phyloP scores from a whole-genome alignment of 2,797 vertebrate species.

The Ceryle rudis region DNA sequence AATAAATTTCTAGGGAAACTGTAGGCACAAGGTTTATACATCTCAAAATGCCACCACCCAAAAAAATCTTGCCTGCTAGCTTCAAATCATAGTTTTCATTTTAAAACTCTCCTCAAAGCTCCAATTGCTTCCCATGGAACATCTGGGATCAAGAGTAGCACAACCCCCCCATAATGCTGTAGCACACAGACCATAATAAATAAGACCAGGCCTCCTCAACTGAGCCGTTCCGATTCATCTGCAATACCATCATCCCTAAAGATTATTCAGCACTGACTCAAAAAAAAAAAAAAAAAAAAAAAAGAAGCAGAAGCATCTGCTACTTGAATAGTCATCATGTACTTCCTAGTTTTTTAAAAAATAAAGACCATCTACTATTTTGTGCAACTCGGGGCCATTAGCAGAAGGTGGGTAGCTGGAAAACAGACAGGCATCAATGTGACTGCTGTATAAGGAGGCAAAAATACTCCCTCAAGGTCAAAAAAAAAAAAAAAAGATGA shows the following conservation, averaged over 20 bases:
- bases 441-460: not conserved
- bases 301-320: not conserved
- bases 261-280: not conserved
- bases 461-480: not conserved
- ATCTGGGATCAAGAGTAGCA: not conserved
- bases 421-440: not conserved
- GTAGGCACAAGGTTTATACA: not conserved
- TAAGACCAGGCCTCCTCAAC: not conserved
- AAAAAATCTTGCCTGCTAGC: not conserved
- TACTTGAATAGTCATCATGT: not conserved
- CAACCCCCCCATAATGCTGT: fast-evolving
- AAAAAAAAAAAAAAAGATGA: not conserved
- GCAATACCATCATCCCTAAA: not conserved
- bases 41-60: not conserved
- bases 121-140: not conserved
- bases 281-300: not conserved
- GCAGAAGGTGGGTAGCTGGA: not conserved
- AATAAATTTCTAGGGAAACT: not conserved
- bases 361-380: not conserved
- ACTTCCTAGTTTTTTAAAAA: not conserved
- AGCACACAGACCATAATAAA: not conserved
- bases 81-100: not conserved
- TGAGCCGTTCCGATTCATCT: not conserved
- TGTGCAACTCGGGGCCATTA: not conserved
- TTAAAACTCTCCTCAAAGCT: not conserved